Evolutionary conservation across 2,113 vertebrate genomes (phyloP).

Genomic region (Burhinus oedicnemus): DNA sequence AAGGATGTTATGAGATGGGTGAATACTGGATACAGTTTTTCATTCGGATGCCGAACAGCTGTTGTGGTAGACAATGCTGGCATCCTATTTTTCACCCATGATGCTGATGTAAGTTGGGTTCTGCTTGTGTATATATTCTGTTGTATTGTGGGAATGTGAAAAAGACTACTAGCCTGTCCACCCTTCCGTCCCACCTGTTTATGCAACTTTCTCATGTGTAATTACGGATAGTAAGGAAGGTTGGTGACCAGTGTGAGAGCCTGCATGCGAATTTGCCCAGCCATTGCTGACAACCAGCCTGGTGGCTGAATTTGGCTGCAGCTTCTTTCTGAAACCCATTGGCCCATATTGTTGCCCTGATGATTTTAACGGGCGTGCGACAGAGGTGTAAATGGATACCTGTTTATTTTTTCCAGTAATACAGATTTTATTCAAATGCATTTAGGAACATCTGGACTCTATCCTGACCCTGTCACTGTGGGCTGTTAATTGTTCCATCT

Average conservation of each 20-base stretch:
- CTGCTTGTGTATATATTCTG: background rate
- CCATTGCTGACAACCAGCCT: background rate
- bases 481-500: background rate
- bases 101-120: background rate
- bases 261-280: background rate
- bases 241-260: background rate
- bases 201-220: background rate
- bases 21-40: conserved; percentile 49
- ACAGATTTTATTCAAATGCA: background rate
- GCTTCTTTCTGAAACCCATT: background rate
- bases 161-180: background rate
- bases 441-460: background rate
- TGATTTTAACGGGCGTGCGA: background rate
- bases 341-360: background rate
- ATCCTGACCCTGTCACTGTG: background rate
- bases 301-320: background rate
- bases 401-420: background rate
- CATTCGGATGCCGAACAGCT: conserved; percentile 49
- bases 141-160: background rate
- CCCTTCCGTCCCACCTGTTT: background rate
- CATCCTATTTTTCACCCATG: conserved; percentile 28
- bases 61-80: conserved; percentile 41
- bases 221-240: background rate
- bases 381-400: background rate
- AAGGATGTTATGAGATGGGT: conserved; percentile 64